Evolutionary conservation across 2,888 invertebrate genomes (phyloP), one percentile per base, ranked within the genome.

Genomic region (Athalia cordata): DNA sequence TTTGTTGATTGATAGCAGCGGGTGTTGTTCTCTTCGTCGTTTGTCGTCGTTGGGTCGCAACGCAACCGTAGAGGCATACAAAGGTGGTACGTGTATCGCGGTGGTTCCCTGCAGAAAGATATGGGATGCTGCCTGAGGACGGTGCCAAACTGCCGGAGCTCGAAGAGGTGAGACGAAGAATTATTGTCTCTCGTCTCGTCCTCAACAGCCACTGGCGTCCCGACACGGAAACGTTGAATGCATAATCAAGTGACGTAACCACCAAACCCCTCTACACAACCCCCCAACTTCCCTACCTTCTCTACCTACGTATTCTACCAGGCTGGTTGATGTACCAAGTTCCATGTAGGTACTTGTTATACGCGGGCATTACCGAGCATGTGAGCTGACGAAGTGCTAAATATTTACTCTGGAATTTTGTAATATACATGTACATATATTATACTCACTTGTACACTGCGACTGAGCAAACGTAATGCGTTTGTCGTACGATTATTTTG

Each of bases 231-330:
- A 83, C 82, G 80, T 45, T 81, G 83, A 83, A 84, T 82, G 84
- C 83, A 85, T 83, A 84, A 85, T 84, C 81, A 81, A 84, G 81
- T 80, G 81, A 84, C 82, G 77, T 29, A 29, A 29, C 52, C 57
- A 72, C 57, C 72, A 45, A 72, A 72, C 72, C 72, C 49, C 45
- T 57, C 57, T 55, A 70, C 57, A 52, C 59, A 47, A 45, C 72
- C 59, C 65, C 11, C 47, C 65, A 65, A 43, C 65, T 65, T 47
- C 29, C 29, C 29, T 29, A 29, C 29, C 29, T 29, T 29, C 29
- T 29, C 29, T 29, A 59, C 59, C 59, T 49, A 66, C 66, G 13
- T 66, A n/a, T 47, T 29, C 29, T 29, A 29, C 29, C 29, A 29
- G 29, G 29, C 29, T 29, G 29, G 29, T 29, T 29, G 29, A 29